A percentile compares a stretch with the other conserved stretches of the same genome.
Conservation (phyloP, 2,888 invertebrate genomes). For the Drosophila algonquin region DNA sequence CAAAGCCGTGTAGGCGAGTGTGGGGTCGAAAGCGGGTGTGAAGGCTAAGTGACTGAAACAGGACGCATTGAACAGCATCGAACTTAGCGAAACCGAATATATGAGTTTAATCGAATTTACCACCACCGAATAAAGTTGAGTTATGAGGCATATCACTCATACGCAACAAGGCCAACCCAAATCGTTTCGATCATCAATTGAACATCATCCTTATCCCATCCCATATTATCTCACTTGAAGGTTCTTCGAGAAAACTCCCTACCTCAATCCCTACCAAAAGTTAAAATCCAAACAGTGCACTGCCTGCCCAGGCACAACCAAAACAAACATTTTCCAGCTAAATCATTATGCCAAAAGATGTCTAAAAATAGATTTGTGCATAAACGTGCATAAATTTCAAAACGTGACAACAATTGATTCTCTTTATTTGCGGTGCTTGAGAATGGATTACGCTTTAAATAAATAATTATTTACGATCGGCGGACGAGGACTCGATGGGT, state of each 20-base stretch:
- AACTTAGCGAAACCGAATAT: constrained; percentile 22
- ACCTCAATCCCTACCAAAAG: too few species aligned
- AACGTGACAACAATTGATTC: constrained; percentile 33
- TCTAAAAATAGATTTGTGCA: constrained; percentile 32
- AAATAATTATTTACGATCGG: constrained; percentile 48
- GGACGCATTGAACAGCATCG: constrained; percentile 34
- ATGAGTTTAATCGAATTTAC: background rate
- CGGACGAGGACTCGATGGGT: background rate
- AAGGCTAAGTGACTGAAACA: constrained; percentile 34
- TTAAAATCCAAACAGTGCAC: too few species aligned
- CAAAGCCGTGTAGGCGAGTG: constrained; percentile 38
- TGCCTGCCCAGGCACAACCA: background rate
- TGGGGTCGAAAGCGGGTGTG: background rate
- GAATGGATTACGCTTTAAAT: constrained; percentile 43
- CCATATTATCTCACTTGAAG: background rate
- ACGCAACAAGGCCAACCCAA: background rate
- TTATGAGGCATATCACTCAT: background rate
- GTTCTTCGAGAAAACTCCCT: background rate
- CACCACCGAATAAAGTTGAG: background rate
- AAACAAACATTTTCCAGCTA: background rate
- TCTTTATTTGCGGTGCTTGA: constrained; percentile 14
- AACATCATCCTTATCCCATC: background rate
- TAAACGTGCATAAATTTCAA: constrained; percentile 39
- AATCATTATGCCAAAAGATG: constrained; percentile 1
- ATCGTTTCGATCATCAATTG: background rate